Percentiles rank a stretch among this genome's conserved stretches.
These are phyloP conservation scores for Troilus luridus DNA, from an alignment of 2,888 invertebrate species.

Conservation along the genomic window DNA sequence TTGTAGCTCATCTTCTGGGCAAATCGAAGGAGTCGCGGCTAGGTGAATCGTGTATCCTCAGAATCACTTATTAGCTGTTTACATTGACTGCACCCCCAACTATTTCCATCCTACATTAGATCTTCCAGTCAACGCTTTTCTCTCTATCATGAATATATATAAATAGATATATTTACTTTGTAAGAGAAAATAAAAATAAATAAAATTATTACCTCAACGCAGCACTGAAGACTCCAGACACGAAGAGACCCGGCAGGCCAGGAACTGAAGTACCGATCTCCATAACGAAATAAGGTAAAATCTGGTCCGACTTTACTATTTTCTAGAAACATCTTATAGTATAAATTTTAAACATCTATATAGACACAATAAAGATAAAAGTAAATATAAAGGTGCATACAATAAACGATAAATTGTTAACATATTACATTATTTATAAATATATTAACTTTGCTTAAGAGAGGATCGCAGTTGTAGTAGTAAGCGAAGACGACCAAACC, in stretches of 20 bases:
- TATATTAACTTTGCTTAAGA: slow-evolving; percentile 76
- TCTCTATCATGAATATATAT: too few species aligned
- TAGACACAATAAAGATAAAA: background rate
- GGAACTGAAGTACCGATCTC: slow-evolving; percentile 80
- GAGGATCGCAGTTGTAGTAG: slow-evolving; percentile 87
- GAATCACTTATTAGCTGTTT: too few species aligned
- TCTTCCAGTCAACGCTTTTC: too few species aligned
- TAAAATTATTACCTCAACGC: slow-evolving; percentile 78
- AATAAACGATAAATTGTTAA: background rate
- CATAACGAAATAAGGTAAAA: slow-evolving; percentile 88
- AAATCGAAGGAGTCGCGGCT: too few species aligned
- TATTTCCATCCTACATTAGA: too few species aligned
- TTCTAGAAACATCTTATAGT: slow-evolving; percentile 66
- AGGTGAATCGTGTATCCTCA: too few species aligned
- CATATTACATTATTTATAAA: background rate
- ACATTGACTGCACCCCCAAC: too few species aligned
- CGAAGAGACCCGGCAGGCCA: slow-evolving; percentile 87
- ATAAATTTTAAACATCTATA: background rate
- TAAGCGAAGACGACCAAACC: slow-evolving; percentile 90
- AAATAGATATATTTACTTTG: too few species aligned
- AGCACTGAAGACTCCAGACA: slow-evolving; percentile 89
- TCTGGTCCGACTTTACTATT: slow-evolving; percentile 80
- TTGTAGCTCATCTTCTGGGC: too few species aligned
- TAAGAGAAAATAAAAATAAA: too few species aligned
- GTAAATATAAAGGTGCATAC: too few species aligned